phyloP scores from a whole-genome alignment of 2,113 vertebrate genomes.

The Neotoma lepida region DNA sequence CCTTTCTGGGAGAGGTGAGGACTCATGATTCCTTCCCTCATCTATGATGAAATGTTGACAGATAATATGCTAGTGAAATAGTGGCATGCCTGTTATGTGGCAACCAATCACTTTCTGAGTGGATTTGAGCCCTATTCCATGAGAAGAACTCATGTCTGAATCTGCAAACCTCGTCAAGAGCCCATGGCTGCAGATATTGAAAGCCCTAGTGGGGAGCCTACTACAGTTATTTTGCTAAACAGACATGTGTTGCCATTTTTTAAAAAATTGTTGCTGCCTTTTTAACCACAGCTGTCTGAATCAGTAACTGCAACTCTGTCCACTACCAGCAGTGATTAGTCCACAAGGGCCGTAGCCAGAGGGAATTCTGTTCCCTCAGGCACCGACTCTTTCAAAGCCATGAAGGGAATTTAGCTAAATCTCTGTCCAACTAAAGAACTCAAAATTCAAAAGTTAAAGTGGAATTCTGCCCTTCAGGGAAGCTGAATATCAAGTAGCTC shows the following conservation, averaged over 20 bases:
- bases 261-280: too few species aligned
- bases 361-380: too few species aligned
- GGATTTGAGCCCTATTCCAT: not conserved
- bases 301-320: too few species aligned
- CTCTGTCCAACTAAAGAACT: too few species aligned
- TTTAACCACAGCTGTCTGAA: too few species aligned
- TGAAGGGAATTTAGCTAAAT: too few species aligned
- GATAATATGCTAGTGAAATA: not conserved
- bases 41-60: not conserved
- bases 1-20: not conserved
- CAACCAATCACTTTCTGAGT: not conserved
- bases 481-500: too few species aligned
- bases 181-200: not conserved
- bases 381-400: too few species aligned
- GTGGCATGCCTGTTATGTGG: not conserved
- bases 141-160: not conserved
- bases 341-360: too few species aligned
- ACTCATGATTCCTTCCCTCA: not conserved
- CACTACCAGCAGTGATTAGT: too few species aligned
- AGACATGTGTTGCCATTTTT: not conserved
- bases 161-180: not conserved
- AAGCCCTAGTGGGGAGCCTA: not conserved
- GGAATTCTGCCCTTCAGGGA: too few species aligned
- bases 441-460: too few species aligned
- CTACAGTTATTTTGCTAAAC: not conserved